A percentile compares a stretch with the other conserved stretches of the same genome.
phyloP scores from a whole-genome alignment of 2,888 invertebrate species.

The Catocala sponsa region DNA sequence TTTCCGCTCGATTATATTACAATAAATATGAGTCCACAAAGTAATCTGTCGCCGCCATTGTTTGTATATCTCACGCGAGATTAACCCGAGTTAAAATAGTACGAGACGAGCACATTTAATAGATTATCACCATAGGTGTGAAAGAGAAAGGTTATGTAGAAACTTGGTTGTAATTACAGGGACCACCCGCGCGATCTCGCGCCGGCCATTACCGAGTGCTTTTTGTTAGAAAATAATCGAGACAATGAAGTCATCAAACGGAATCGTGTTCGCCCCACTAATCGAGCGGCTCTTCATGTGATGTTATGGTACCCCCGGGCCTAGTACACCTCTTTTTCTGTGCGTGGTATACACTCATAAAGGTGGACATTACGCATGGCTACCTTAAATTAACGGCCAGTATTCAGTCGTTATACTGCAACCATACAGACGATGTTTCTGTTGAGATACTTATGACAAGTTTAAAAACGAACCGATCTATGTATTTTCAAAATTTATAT shows the following conservation, averaged over 20 bases:
- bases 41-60: constrained; percentile 45
- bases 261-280: constrained; percentile 49
- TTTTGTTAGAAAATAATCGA: constrained; percentile 74
- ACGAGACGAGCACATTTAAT: constrained; percentile 18
- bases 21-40: constrained; percentile 41
- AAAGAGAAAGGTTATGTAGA: constrained; percentile 62
- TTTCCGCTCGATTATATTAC: constrained; percentile 15
- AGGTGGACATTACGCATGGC: constrained; percentile 18
- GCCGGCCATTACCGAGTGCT: constrained; percentile 67
- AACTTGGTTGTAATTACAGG: constrained; percentile 71
- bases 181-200: constrained; percentile 79
- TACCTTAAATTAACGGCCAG: constrained; percentile 31
- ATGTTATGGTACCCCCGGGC: constrained; percentile 41
- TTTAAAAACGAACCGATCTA: too few relatives aligned
- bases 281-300: constrained; percentile 31
- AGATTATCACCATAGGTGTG: constrained; percentile 47
- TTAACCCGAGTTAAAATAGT: constrained; percentile 43
- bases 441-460: too few relatives aligned
- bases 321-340: constrained; percentile 24
- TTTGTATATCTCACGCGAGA: constrained; percentile 50
- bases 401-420: constrained; percentile 7
- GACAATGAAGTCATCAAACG: constrained; percentile 82
- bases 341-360: constrained; percentile 42
- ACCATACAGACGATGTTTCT: too few relatives aligned
- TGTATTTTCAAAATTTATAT: too few relatives aligned